A percentile compares a stretch with the other conserved stretches of the same genome.
Conservation (phyloP, 2,113 vertebrate species). For the Malurus elegans region DNA sequence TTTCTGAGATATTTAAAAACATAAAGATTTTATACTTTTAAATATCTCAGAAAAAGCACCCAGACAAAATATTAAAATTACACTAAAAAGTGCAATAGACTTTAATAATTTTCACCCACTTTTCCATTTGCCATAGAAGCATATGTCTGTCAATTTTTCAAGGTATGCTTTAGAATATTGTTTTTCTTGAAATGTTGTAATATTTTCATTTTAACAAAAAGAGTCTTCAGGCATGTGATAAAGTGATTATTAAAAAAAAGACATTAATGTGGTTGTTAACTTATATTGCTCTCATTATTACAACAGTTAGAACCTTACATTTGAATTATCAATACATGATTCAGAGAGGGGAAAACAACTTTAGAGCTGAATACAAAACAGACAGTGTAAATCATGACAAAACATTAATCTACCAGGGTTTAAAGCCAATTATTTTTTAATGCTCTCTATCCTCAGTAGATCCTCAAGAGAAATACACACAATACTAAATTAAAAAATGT, state of each 20-base stretch:
- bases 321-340: conserved; percentile 2
- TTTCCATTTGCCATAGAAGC: background rate
- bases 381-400: conserved; percentile 45
- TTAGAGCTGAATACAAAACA: conserved; percentile 55
- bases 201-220: background rate
- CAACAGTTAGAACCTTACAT: background rate
- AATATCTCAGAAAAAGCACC: background rate
- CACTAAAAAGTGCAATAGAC: background rate
- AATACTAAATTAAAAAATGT: background rate
- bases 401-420: conserved; percentile 62
- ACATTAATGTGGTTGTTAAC: background rate
- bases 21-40: background rate
- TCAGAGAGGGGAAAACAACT: conserved; percentile 37
- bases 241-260: background rate
- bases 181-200: background rate
- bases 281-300: background rate
- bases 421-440: conserved; percentile 73
- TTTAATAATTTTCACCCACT: background rate
- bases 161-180: background rate
- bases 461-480: conserved; percentile 47
- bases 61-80: background rate
- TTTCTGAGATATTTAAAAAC: background rate
- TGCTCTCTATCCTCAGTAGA: conserved; percentile 30
- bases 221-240: background rate
- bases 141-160: background rate